Base-by-base conservation (phyloP, 2,797 vertebrate species). In the Lagodon rhomboides region DNA sequence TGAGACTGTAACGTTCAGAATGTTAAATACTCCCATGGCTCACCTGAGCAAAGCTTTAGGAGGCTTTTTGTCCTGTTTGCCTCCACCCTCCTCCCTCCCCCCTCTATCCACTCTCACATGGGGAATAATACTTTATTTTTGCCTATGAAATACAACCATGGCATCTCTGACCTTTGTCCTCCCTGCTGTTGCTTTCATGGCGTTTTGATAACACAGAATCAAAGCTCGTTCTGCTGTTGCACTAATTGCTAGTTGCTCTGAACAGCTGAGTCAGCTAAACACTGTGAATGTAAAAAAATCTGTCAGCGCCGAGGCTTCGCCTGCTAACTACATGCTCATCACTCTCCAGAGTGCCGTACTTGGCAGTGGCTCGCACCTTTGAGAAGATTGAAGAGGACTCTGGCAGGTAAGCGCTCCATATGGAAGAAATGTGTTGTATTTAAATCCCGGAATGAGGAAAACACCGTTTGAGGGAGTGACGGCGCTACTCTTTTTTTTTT, bases 341-440 rank as follows among this genome's bases (percentile, higher is more conserved):
- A 15, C 80, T 73, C 88, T 78, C 65, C 87, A 98, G 97, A 87
- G 96, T 98, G 51, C 97, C 97, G 15, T 98, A 98, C 79, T 90
- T 98, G 87, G 97, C 96, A 0, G 96, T 98, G 77, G 96, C 97
- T 68, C 96, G 96, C 27, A 97, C 97, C 0, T 98, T 98, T 85
- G 96, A 98, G 92, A 96, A 95, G 91, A 97, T 98, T 2, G 97
- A 98, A 84, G 96, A 97, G 64, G 97, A 97, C 65, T 97, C 96
- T 66, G 96, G 97, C 87, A 95, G 97, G 97, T 98, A 92, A 93
- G 85, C 58, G 68, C 78, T 73, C 66, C 86, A 75, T 79, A 67
- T 85, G 83, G 81, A 73, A 43, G 27, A 3, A 71, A 68, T 17
- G 13, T 46, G 3, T 20, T 44, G 41, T 34, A 23, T 38, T 43